Evolutionary conservation across 2,797 vertebrate species (phyloP), one percentile per base, ranked within the genome.

Genomic region (Perodicticus potto): DNA sequence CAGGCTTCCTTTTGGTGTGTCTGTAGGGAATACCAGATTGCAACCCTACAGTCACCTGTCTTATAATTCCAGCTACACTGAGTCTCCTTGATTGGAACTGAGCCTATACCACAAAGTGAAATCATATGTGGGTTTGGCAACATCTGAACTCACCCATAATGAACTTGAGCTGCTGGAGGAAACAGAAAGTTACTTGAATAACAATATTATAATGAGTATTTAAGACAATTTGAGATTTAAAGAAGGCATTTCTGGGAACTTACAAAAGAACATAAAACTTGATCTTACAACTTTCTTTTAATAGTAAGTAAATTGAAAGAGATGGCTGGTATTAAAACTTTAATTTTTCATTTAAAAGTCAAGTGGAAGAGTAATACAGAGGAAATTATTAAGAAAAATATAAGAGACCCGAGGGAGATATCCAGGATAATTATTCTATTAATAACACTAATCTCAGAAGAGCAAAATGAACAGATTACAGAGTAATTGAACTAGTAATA

Each of bases 111-210:
- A 81, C 16, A 6, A 84, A 76, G 22, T 53, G 49, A 87, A 88
- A 17, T 87, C 25, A 84, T 40, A 17, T 10, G 25, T 2, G 29
- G 5, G 23, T 23, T 61, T 90, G 27, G 9, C 23, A 65, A 0
- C 3, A 3, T 0, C 22, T 53, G 17, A 87, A 78, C 29, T 93
- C 43, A 1, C 12, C 40, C 16, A 20, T 87, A 34, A 45, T 73
- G 32, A 86, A 84, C 53, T 0, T 67, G 20, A 95, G 57, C 73
- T 73, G 1, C 25, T 90, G 57, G 17, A 53, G 43, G 67, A 83
- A 25, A 91, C 29, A 94, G 23, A 94, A 86, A 95, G 34, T 59
- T 22, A 76, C 29, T 43, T 19, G 7, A 94, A 59, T 82, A 29
- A 45, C 5, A 45, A 53, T 2, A 63, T 34, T 34, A 32, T 32